phyloP scores from a whole-genome alignment of 2,888 invertebrate genomes.

The Eupithecia subfuscata region DNA sequence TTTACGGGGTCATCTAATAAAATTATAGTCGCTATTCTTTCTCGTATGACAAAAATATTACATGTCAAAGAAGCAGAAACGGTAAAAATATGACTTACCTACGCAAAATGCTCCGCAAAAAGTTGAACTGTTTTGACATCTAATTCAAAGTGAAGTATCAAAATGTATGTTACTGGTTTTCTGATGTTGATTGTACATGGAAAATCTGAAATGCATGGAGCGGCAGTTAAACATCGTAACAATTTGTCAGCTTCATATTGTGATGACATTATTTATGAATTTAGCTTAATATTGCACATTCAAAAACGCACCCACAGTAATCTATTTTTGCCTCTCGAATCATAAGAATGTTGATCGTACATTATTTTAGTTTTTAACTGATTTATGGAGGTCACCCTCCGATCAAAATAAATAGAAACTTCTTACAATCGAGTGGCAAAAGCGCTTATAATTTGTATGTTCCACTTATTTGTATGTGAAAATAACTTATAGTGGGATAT shows the following conservation, averaged over 20 bases:
- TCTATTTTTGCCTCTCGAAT: background rate
- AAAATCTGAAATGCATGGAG: background rate
- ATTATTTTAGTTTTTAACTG: background rate
- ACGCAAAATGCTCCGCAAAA: background rate
- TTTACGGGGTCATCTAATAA: no score
- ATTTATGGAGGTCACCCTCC: slow-evolving; percentile 5
- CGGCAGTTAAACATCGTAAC: background rate
- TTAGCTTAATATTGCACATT: slow-evolving; percentile 7
- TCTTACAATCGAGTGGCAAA: background rate
- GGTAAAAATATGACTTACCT: background rate
- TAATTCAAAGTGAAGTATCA: background rate
- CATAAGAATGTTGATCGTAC: slow-evolving; percentile 3
- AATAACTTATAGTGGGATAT: no score
- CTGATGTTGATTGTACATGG: background rate
- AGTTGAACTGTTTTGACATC: background rate
- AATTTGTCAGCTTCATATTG: background rate
- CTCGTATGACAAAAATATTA: background rate
- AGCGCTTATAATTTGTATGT: background rate
- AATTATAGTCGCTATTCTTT: background rate
- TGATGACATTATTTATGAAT: slow-evolving; percentile 19
- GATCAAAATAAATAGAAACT: background rate
- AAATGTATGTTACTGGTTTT: background rate
- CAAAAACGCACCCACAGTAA: background rate
- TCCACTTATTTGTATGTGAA: background rate
- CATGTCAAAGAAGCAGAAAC: background rate